Conservation (phyloP, 1,140 invertebrate genomes). For the Pseudoatta argentina region DNA sequence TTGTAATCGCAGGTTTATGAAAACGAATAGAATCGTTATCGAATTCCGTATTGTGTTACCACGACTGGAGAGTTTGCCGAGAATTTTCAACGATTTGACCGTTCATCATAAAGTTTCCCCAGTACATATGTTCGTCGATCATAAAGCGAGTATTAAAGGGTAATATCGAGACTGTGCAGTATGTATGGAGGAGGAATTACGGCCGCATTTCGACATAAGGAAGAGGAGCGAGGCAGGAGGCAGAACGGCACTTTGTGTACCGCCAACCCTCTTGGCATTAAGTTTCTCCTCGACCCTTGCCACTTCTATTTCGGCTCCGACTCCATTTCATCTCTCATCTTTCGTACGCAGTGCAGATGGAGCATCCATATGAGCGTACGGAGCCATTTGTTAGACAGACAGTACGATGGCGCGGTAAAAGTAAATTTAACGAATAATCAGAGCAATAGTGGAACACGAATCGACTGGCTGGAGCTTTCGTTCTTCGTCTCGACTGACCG, state of each 20-base stretch:
- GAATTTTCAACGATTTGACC: constrained; percentile 37
- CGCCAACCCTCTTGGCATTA: constrained; percentile 1
- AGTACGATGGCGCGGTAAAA: not conserved
- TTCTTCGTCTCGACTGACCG: constrained; percentile 13
- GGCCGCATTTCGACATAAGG: not conserved
- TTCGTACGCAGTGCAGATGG: constrained; percentile 40
- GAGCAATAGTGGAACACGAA: not conserved
- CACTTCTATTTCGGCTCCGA: constrained; percentile 53
- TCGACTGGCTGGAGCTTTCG: not conserved
- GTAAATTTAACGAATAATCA: constrained; percentile 13
- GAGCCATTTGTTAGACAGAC: not conserved
- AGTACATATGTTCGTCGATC: not conserved
- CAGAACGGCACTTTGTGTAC: constrained; percentile 21
- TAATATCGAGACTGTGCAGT: constrained; percentile 9
- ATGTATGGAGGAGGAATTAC: constrained; percentile 19
- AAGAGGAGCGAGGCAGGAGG: not conserved
- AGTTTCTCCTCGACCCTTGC: constrained; percentile 29
- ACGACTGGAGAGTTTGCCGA: not conserved
- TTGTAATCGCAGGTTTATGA: not conserved
- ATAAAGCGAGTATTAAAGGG: constrained; percentile 41
- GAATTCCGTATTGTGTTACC: not conserved
- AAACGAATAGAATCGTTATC: not conserved
- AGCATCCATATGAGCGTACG: not conserved
- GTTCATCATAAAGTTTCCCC: constrained; percentile 15
- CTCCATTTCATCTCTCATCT: constrained; percentile 31